These are phyloP conservation scores for Rhinichthys klamathensis DNA, from an alignment of 2,113 vertebrate genomes.

Conservation along the genomic window DNA sequence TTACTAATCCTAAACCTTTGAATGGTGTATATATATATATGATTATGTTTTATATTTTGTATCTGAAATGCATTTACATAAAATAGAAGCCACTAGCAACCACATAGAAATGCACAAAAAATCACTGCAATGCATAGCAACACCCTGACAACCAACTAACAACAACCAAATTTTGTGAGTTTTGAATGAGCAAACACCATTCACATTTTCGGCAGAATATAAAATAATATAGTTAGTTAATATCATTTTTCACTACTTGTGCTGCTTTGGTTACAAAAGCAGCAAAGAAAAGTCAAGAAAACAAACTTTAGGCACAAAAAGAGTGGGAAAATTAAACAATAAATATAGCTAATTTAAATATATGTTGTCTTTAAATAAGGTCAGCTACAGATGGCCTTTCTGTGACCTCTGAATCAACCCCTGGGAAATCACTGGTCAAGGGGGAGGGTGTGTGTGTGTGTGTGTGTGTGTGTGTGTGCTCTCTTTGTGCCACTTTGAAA, in stretches of 20 bases:
- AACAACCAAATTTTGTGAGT: no score
- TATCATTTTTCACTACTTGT: not conserved
- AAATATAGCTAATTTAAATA: not conserved
- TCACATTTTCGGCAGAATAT: not conserved
- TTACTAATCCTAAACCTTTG: no score
- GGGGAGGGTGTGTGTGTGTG: not conserved
- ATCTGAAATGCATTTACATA: no score
- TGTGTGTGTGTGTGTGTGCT: not conserved
- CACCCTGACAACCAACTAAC: no score
- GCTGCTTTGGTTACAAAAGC: not conserved
- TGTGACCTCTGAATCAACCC: conserved; percentile 55
- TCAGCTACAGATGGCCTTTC: conserved; percentile 51
- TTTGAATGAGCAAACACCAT: not conserved
- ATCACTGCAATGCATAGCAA: no score
- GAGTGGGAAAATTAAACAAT: not conserved
- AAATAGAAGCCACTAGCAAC: no score
- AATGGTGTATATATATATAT: no score
- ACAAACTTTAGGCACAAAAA: not conserved
- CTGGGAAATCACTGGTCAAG: conserved; percentile 51
- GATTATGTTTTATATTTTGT: no score
- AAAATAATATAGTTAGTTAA: not conserved
- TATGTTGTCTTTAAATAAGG: not conserved
- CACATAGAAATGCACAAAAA: not conserved
- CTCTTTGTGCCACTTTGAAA: conserved; percentile 37
- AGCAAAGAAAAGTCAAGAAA: not conserved